Conservation (phyloP, 2,888 invertebrate genomes). For the Phalera bucephala region DNA sequence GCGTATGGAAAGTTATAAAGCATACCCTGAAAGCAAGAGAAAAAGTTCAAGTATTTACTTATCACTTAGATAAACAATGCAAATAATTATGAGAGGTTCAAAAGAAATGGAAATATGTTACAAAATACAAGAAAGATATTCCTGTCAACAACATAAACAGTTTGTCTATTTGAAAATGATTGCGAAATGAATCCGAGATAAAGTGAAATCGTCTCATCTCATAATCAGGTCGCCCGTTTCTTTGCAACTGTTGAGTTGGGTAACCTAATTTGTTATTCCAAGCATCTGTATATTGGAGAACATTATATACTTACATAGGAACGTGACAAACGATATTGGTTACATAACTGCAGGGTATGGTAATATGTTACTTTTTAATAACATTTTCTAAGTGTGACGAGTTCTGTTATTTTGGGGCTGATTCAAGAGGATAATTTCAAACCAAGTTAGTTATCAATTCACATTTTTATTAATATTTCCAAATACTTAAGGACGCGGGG, state of each 20-base stretch:
- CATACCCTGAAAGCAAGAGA: too few species aligned
- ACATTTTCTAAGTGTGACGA: too few species aligned
- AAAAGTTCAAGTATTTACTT: too few species aligned
- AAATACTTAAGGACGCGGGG: too few species aligned
- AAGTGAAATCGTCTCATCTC: constrained; percentile 45
- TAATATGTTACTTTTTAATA: too few species aligned
- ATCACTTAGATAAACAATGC: too few species aligned
- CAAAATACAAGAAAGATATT: constrained; percentile 14
- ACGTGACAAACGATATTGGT: background rate
- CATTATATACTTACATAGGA: constrained; percentile 29
- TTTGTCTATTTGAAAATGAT: constrained; percentile 29
- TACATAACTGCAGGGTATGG: constrained; percentile 9
- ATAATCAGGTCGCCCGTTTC: constrained; percentile 56
- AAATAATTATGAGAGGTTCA: too few species aligned
- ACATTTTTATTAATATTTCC: too few species aligned
- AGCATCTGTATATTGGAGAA: constrained; percentile 43
- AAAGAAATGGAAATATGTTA: constrained; percentile 1
- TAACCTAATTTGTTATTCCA: constrained; percentile 58
- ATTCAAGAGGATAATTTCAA: too few species aligned
- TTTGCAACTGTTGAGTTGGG: constrained; percentile 50
- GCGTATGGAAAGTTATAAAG: too few species aligned
- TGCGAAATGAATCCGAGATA: constrained; percentile 45
- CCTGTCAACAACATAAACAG: constrained; percentile 16
- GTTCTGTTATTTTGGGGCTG: too few species aligned
- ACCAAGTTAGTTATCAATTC: too few species aligned